Evolutionary conservation across 2,797 vertebrate species (phyloP), one percentile per base, ranked within the genome.

Genomic region (Apogon talboti): DNA sequence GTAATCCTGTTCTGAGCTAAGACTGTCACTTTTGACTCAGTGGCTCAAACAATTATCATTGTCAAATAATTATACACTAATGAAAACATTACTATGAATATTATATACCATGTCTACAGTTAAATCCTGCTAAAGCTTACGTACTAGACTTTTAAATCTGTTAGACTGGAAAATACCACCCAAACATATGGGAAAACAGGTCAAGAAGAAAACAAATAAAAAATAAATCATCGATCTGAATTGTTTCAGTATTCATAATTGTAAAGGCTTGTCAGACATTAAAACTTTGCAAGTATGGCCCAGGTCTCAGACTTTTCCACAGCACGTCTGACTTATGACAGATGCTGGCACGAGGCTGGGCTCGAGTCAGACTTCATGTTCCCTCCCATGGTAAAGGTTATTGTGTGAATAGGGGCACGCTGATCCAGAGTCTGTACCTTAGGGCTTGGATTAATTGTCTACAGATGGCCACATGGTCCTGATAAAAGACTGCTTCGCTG

Each of bases 391-490:
- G 72, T 87, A 81, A 86, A 85, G 84, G 86, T 86, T 88, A 86
- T 66, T 84, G 81, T 87, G 87, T 78, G 85, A 79, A 74, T 62
- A 81, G 82, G 63, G 19, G 59, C 68, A 81, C 81, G 51, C 85
- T 83, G 88, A 90, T 89, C 83, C 84, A 70, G 79, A 85, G 78
- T 89, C 82, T 82, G 84, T 83, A 84, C 83, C 89, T 90, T 58
- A 37, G 78, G 85, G 88, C 80, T 68, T 76, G 46, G 41, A 80
- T 81, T 88, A 87, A 89, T 87, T 85, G 82, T 84, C 74, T 91
- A 90, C 92, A 92, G 90, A 92, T 91, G 90, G 87, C 78, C 89
- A 92, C 87, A 91, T 91, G 92, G 84, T 86, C 82, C 79, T 87
- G 82, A 92, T 92, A 90, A 91, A 91, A 78, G 50, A 80, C 74